Conservation (phyloP, 2,888 invertebrate genomes). For the Drosophila koepferae region DNA sequence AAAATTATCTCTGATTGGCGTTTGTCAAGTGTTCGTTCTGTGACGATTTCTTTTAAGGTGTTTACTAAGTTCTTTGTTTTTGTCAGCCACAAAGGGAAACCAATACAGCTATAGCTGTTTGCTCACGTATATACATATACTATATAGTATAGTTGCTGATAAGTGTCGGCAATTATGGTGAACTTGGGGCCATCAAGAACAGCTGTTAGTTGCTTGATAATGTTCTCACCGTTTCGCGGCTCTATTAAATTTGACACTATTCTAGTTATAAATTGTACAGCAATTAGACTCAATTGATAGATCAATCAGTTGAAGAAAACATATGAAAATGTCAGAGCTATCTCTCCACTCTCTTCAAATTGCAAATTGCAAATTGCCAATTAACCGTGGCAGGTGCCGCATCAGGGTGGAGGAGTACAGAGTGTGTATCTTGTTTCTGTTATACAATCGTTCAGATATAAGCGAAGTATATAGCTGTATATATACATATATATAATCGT, state of each 20-base stretch:
- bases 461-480: neutral
- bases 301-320: slow-evolving; percentile 25
- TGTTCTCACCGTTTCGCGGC: slow-evolving; percentile 41
- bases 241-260: slow-evolving; percentile 68
- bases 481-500: slow-evolving; percentile 12
- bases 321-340: slow-evolving; percentile 33
- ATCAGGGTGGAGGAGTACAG: slow-evolving; percentile 12
- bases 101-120: neutral
- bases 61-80: slow-evolving; percentile 30
- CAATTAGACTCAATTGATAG: slow-evolving; percentile 73
- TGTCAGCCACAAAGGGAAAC: slow-evolving; percentile 1
- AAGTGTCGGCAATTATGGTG: slow-evolving; percentile 37
- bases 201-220: slow-evolving; percentile 26
- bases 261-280: slow-evolving; percentile 56
- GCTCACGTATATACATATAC: neutral
- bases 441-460: slow-evolving; percentile 36
- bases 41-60: slow-evolving; percentile 21
- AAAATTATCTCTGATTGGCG: slow-evolving; percentile 32
- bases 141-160: slow-evolving; percentile 26
- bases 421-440: slow-evolving; percentile 13
- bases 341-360: neutral
- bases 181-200: slow-evolving; percentile 30
- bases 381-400: slow-evolving; percentile 66
- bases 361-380: slow-evolving; percentile 52
- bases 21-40: slow-evolving; percentile 13